Evolutionary conservation across 92 coral and sea anemone genomes (phyloP).

Genomic region (Scolanthus callimorphus): DNA sequence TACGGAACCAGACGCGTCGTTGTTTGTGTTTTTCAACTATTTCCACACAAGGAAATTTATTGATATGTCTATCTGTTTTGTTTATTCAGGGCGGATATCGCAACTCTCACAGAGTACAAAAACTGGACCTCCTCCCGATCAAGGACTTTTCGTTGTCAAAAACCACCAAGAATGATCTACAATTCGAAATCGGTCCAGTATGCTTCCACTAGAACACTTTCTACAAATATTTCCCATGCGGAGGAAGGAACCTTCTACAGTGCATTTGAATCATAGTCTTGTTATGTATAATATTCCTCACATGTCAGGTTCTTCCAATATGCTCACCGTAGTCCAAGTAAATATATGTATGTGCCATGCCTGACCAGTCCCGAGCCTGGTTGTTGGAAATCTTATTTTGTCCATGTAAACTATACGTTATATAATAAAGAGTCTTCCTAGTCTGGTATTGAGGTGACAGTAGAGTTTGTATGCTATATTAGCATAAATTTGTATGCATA

Average conservation of each 20-base stretch:
- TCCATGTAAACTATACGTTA: constrained; percentile 35
- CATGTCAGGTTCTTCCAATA: too few relatives aligned
- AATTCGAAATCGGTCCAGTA: constrained; percentile 72
- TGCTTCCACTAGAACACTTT: constrained; percentile 69
- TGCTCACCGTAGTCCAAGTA: too few relatives aligned
- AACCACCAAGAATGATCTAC: constrained; percentile 43
- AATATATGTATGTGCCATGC: too few relatives aligned
- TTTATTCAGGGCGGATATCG: constrained; percentile 52
- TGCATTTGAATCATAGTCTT: too few relatives aligned
- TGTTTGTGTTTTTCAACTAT: too few relatives aligned
- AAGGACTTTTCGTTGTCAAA: constrained; percentile 56
- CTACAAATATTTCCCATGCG: too few relatives aligned
- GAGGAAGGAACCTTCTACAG: too few relatives aligned
- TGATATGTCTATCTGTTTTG: neutral
- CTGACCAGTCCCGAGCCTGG: too few relatives aligned
- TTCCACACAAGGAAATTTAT: too few relatives aligned
- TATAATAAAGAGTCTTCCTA: constrained; percentile 25
- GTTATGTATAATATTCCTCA: too few relatives aligned
- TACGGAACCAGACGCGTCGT: too few relatives aligned
- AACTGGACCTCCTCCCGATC: constrained; percentile 61
- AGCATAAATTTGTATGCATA: neutral
- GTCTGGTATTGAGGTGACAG: too few relatives aligned
- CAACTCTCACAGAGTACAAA: constrained; percentile 51
- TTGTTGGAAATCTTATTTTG: constrained; percentile 28
- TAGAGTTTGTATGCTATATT: neutral